phyloP scores from a whole-genome alignment of 2,797 vertebrate species.

The Halcyon leucocephala region DNA sequence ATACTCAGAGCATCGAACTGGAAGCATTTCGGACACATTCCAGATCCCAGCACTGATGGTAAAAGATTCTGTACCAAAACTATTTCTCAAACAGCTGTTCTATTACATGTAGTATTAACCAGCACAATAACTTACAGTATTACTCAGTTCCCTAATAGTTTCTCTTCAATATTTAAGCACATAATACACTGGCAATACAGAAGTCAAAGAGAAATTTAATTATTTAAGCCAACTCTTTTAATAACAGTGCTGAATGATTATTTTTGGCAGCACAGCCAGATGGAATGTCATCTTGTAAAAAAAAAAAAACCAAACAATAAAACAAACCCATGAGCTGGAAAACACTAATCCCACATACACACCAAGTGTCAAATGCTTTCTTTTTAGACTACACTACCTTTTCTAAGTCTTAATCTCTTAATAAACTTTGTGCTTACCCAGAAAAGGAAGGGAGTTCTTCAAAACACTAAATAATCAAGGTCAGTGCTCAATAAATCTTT shows the following conservation, averaged over 20 bases:
- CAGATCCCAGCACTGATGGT: background rate
- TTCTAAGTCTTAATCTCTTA: background rate
- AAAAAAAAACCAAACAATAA: background rate
- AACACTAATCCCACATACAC: background rate
- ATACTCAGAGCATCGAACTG: background rate
- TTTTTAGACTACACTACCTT: background rate
- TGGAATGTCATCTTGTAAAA: background rate
- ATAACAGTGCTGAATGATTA: background rate
- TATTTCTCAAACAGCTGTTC: background rate
- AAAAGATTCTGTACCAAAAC: background rate
- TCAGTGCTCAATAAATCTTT: background rate
- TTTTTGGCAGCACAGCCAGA: background rate
- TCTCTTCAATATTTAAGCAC: background rate
- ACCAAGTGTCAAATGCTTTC: background rate
- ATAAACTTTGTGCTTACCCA: background rate
- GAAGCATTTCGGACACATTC: background rate
- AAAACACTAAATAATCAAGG: background rate
- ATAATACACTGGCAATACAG: background rate
- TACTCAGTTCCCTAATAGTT: background rate
- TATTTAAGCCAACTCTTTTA: background rate
- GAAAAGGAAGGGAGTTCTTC: background rate
- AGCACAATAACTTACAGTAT: background rate
- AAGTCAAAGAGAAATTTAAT: background rate
- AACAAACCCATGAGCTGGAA: background rate
- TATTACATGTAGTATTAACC: background rate